Evolutionary conservation across 2,797 vertebrate genomes (phyloP).

Genomic region (Eulemur coronatus): DNA sequence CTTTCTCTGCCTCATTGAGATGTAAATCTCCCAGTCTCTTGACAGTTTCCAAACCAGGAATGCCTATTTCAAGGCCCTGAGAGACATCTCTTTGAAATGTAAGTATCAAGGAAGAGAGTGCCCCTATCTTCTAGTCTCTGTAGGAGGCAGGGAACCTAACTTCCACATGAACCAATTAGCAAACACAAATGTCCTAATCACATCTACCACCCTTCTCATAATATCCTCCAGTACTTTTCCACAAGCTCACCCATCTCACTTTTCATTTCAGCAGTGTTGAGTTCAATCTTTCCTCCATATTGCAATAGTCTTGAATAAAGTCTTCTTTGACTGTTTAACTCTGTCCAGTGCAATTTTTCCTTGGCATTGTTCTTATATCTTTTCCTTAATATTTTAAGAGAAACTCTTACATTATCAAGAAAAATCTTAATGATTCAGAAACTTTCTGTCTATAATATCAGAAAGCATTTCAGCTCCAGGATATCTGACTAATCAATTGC

Average conservation of each 20-base stretch:
- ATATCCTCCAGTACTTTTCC: neutral
- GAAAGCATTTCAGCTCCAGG: constrained; percentile 56
- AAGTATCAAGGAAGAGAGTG: neutral
- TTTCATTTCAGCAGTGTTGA: neutral
- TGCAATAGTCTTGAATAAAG: neutral
- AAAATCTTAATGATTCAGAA: constrained; percentile 21
- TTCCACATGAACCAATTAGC: neutral
- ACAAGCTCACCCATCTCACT: neutral
- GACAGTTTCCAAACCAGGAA: neutral
- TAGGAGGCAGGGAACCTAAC: neutral
- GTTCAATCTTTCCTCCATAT: neutral
- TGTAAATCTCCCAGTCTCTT: neutral
- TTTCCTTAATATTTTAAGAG: constrained; percentile 38
- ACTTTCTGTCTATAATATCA: constrained; percentile 20
- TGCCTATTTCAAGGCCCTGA: neutral
- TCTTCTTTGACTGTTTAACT: neutral
- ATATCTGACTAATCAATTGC: constrained; percentile 63
- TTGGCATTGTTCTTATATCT: neutral
- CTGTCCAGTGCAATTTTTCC: neutral
- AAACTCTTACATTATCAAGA: neutral
- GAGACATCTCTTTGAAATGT: neutral
- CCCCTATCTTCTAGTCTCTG: neutral
- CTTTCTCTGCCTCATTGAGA: neutral
- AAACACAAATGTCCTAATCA: neutral
- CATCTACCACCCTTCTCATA: neutral